Evolutionary conservation across 2,888 invertebrate species (phyloP).

Genomic region (Beris morrisii): DNA sequence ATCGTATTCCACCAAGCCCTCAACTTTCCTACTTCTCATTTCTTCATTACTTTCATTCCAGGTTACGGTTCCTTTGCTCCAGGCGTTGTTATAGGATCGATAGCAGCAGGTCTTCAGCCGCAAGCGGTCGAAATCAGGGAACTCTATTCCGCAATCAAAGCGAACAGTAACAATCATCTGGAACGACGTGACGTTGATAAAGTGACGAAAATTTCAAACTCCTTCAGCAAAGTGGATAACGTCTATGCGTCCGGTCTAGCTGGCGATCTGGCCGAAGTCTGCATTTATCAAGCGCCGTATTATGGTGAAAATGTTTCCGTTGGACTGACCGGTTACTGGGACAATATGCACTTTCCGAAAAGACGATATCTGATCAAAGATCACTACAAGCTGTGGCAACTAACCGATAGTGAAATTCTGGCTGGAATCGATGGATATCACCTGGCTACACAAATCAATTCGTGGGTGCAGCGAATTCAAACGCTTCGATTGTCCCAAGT

Average conservation of each 20-base stretch:
- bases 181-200: slow-evolving; percentile 44
- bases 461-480: slow-evolving; percentile 59
- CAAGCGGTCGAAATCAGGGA: slow-evolving; percentile 61
- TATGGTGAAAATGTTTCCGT: slow-evolving; percentile 58
- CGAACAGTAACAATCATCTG: slow-evolving; percentile 38
- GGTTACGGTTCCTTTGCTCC: slow-evolving; percentile 64
- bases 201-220: slow-evolving; percentile 32
- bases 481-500: slow-evolving; percentile 64
- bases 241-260: slow-evolving; percentile 65
- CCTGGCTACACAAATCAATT: slow-evolving; percentile 58
- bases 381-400: slow-evolving; percentile 60
- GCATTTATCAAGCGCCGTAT: slow-evolving; percentile 65
- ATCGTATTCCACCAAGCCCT: too few species aligned
- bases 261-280: slow-evolving; percentile 69
- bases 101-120: slow-evolving; percentile 64
- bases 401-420: slow-evolving; percentile 69
- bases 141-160: slow-evolving; percentile 45
- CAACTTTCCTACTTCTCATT: too few species aligned
- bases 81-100: slow-evolving; percentile 63
- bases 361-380: slow-evolving; percentile 59
- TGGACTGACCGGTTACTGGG: slow-evolving; percentile 66
- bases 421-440: slow-evolving; percentile 68
- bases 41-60: not conserved
- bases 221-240: slow-evolving; percentile 57
- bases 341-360: slow-evolving; percentile 64